A percentile compares a stretch with the other conserved stretches of the same genome.
Evolutionary conservation across 2,888 invertebrate species (phyloP).

Genomic region (Dicyrtoma fusca): DNA sequence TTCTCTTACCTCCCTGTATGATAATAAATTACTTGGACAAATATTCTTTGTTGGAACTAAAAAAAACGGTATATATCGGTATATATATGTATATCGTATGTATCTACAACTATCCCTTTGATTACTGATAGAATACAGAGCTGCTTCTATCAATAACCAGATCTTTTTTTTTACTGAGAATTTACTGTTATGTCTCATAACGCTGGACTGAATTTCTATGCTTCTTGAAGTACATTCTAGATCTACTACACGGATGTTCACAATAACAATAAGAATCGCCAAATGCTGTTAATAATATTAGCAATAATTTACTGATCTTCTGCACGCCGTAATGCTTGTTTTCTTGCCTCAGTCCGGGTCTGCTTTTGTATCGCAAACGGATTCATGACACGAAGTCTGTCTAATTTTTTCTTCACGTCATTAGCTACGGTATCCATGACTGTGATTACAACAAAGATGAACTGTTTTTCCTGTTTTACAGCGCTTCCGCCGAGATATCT

Average conservation of each 20-base stretch:
- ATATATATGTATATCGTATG: no score
- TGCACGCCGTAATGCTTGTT: not conserved
- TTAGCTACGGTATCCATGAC: not conserved
- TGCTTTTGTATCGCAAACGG: slow-evolving; percentile 20
- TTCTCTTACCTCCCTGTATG: not conserved
- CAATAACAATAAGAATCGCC: not conserved
- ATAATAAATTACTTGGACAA: slow-evolving; percentile 4
- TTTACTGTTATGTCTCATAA: no score
- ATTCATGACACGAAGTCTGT: slow-evolving; percentile 26
- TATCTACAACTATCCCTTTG: no score
- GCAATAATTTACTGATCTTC: slow-evolving; percentile 27
- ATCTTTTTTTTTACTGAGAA: no score
- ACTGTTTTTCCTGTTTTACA: not conserved
- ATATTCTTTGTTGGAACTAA: not conserved
- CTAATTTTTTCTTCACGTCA: slow-evolving; percentile 12
- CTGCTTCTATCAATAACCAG: no score
- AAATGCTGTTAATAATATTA: slow-evolving; percentile 3
- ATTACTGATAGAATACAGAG: no score
- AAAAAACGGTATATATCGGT: no score
- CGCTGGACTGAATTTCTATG: no score
- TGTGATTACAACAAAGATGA: not conserved
- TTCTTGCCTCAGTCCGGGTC: slow-evolving; percentile 11
- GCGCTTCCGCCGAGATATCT: no score
- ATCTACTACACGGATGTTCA: no score
- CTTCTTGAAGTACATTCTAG: no score